phyloP scores from a whole-genome alignment of 2,113 vertebrate genomes.

The Platycercus adscitus region DNA sequence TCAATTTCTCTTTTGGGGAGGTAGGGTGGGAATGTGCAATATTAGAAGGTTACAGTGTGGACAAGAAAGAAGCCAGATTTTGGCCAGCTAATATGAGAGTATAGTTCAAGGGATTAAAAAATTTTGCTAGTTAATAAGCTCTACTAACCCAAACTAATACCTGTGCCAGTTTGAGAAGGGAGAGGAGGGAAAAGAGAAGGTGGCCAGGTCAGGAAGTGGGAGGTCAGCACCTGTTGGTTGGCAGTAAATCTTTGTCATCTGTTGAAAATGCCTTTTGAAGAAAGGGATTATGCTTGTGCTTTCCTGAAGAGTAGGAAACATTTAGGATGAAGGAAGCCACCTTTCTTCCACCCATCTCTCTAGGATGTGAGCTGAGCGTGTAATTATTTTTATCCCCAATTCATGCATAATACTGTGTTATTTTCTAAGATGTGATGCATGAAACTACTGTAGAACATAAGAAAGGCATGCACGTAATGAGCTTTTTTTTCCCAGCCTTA shows the following conservation, averaged over 20 bases:
- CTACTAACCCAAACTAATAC: neutral
- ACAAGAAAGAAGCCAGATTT: neutral
- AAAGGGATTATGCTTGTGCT: neutral
- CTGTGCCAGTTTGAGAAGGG: neutral
- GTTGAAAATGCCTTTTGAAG: neutral
- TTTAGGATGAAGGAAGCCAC: neutral
- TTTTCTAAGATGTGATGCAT: neutral
- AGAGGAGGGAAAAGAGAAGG: neutral
- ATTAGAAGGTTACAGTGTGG: neutral
- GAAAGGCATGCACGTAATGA: neutral
- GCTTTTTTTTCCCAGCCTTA: neutral
- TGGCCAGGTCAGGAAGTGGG: neutral
- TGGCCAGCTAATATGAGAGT: neutral
- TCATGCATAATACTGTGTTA: neutral
- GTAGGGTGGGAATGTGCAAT: neutral
- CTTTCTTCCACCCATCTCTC: neutral
- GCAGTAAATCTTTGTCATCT: neutral
- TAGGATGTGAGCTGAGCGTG: neutral
- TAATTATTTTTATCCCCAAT: constrained; percentile 2
- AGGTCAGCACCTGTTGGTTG: neutral
- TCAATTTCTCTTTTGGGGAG: neutral
- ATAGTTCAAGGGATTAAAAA: neutral
- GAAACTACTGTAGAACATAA: neutral
- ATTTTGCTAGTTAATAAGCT: neutral
- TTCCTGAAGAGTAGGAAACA: neutral